These are phyloP conservation scores for Horisme vitalbata DNA, from an alignment of 2,888 invertebrate species.

Conservation along the genomic window DNA sequence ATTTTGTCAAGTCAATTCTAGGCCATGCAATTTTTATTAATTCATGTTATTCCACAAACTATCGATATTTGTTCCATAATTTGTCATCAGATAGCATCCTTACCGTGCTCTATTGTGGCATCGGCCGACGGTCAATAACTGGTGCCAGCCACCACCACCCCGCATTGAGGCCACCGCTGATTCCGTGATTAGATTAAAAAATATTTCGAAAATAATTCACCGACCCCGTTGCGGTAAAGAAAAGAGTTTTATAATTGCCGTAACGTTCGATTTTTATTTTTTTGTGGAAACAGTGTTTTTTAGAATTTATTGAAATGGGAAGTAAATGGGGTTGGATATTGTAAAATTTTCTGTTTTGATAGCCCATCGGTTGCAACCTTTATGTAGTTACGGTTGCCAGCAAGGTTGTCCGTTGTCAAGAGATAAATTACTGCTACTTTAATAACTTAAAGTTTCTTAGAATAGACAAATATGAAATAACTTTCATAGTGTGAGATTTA, in stretches of 20 bases:
- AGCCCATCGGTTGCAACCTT: conserved; percentile 3
- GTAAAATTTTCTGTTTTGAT: conserved; percentile 14
- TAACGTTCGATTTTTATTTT: conserved; percentile 32
- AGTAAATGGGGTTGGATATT: conserved; percentile 15
- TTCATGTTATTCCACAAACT: too few species aligned
- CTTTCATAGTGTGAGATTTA: too few species aligned
- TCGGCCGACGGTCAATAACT: conserved; percentile 67
- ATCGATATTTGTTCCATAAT: background rate
- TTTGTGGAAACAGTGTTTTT: conserved; percentile 16
- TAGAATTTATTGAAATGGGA: conserved; percentile 14
- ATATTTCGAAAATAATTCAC: conserved; percentile 47
- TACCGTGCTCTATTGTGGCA: conserved; percentile 24
- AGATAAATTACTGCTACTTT: too few species aligned
- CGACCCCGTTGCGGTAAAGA: conserved; percentile 28
- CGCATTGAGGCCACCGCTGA: conserved; percentile 55
- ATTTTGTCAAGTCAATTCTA: too few species aligned
- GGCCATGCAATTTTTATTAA: too few species aligned
- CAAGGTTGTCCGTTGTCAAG: too few species aligned
- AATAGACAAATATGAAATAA: too few species aligned
- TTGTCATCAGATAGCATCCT: conserved; percentile 17
- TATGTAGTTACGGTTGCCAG: too few species aligned
- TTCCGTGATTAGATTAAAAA: conserved; percentile 65
- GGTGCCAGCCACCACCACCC: conserved; percentile 65
- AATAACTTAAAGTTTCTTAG: too few species aligned
- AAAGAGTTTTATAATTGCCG: conserved; percentile 35